Evolutionary conservation across 2,888 invertebrate genomes (phyloP), one percentile per base, ranked within the genome.

Genomic region (Hypomecis punctinalis): DNA sequence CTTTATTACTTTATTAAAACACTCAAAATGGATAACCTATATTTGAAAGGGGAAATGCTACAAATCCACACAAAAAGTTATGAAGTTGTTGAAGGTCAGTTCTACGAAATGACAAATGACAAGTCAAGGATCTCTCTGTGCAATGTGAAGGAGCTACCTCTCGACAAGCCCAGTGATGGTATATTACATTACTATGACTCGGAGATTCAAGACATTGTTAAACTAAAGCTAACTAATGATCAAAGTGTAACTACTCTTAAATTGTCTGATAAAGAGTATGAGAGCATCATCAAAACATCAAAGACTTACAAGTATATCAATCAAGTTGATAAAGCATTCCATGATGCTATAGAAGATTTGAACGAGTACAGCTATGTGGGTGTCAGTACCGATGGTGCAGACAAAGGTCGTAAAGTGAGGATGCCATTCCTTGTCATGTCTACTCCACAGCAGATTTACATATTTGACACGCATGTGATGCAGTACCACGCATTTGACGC

Each of bases 391-490:
- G 93, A 93, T 75, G 92, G 93, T 45, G 88, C 93, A n/a, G 83
- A 83, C 47, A 90, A 93, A 90, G 93, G 93, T 0, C 79, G 93
- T 48, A 93, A 93, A 74, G 91, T 91, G 67, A 91, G 90, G 73
- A 86, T 93, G 87, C 92, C 93, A 13, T 90, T 93, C 63, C 67
- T 93, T 40, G 87, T 92, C 1, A 59, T 93, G 53, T 89, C 93
- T 5, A 92, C 92, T 60, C 86, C 89, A 3, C 79, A 81, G 6
- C 89, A 93, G 69, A 92, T 93, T 40, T 93, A 91, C 70, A 91
- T 93, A 61, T 93, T 93, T 83, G 93, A 93, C 70, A 89, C 83
- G 54, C 89, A 93, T 82, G 91, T 88, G 6, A 89, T 93, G 88
- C 91, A 92, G 68, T 85, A 85, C 71, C 89, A 88, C 79, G 93